These are phyloP conservation scores for Alviniconcha strummeri DNA, from an alignment of 2,888 invertebrate genomes.

Conservation along the genomic window DNA sequence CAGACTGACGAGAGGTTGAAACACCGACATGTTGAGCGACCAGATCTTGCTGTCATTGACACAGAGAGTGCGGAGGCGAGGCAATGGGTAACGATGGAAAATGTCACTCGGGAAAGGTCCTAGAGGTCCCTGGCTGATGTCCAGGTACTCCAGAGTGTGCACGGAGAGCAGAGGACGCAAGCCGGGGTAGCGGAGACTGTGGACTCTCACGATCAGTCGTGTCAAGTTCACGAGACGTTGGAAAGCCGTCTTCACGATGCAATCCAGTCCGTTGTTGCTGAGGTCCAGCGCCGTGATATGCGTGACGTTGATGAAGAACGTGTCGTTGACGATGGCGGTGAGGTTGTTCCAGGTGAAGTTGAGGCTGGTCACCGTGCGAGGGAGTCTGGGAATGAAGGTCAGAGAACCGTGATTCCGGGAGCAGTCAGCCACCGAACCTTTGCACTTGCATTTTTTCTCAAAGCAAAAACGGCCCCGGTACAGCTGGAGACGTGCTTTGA, in stretches of 20 bases:
- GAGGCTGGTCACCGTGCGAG: slow-evolving; percentile 12
- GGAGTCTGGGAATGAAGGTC: slow-evolving; percentile 20
- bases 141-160: slow-evolving; percentile 19
- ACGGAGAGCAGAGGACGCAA: slow-evolving; percentile 17
- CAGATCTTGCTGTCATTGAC: slow-evolving; percentile 26
- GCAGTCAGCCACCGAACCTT: not conserved
- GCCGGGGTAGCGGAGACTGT: not conserved
- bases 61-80: slow-evolving; percentile 4
- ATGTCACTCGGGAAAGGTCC: slow-evolving; percentile 15
- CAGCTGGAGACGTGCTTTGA: too few species aligned
- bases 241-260: slow-evolving; percentile 26
- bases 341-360: slow-evolving; percentile 28
- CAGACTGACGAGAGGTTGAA: slow-evolving; percentile 15
- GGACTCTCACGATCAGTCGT: not conserved
- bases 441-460: too few species aligned
- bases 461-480: too few species aligned
- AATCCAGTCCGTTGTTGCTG: slow-evolving; percentile 18
- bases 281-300: slow-evolving; percentile 29
- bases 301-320: slow-evolving; percentile 36
- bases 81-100: slow-evolving; percentile 12
- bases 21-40: slow-evolving; percentile 14
- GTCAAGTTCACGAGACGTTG: slow-evolving; percentile 16
- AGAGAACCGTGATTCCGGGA: not conserved
- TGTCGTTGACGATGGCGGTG: slow-evolving; percentile 1
- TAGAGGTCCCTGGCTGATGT: slow-evolving; percentile 8